A percentile compares a stretch with the other conserved stretches of the same genome.
Evolutionary conservation across 2,797 vertebrate species (phyloP).

Genomic region (Urophycis tenuis): DNA sequence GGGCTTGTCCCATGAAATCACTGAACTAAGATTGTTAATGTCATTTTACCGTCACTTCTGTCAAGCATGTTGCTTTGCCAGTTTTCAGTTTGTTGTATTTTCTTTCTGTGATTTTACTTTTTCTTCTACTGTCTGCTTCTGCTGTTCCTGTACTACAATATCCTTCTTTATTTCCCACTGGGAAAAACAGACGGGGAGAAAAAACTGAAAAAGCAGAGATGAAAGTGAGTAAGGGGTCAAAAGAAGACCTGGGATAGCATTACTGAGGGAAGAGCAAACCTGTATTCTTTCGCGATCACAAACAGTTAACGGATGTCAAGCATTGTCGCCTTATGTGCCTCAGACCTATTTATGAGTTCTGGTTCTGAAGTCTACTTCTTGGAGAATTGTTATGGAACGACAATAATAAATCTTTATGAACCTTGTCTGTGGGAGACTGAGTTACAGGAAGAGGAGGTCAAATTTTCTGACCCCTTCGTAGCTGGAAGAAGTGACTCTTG

Average conservation of each 20-base stretch:
- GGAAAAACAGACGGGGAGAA: background rate
- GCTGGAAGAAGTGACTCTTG: background rate
- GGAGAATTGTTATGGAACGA: background rate
- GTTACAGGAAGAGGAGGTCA: background rate
- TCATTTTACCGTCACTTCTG: background rate
- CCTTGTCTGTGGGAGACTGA: background rate
- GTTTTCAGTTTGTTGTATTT: background rate
- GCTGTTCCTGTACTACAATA: background rate
- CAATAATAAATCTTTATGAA: too few relatives aligned
- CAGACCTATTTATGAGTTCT: background rate
- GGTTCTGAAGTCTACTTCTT: background rate
- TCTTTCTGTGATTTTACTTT: background rate
- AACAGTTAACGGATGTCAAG: background rate
- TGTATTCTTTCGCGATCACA: background rate
- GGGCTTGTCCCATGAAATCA: conserved; percentile 42
- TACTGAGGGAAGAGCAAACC: background rate
- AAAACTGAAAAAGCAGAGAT: background rate
- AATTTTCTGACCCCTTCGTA: background rate
- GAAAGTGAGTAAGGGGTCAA: background rate
- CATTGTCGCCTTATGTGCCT: background rate
- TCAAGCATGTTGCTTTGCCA: background rate
- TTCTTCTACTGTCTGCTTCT: background rate
- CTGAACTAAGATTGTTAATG: conserved; percentile 18
- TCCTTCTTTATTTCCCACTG: background rate
- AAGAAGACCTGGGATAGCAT: background rate